These are phyloP conservation scores for Drosophila affinis DNA, from an alignment of 2,888 invertebrate genomes.

Conservation along the genomic window DNA sequence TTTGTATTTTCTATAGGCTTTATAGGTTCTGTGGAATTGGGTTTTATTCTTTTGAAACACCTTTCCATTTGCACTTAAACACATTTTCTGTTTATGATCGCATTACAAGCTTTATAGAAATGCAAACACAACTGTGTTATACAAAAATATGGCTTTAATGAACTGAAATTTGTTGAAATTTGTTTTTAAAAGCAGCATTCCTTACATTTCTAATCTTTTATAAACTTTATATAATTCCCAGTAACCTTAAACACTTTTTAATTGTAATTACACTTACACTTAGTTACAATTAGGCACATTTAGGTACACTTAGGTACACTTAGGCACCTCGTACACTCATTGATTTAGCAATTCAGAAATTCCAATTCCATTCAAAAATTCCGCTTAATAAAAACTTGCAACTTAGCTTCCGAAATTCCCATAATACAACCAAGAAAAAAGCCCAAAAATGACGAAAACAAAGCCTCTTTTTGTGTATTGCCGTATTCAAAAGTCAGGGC, in stretches of 20 bases:
- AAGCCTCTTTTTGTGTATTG: conserved; percentile 29
- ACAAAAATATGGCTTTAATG: neutral
- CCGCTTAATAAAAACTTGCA: neutral
- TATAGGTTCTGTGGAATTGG: neutral
- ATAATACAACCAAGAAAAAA: neutral
- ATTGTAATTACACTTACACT: too few species aligned
- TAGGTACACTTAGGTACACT: too few species aligned
- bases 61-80: neutral
- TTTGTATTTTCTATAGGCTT: neutral
- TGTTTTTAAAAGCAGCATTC: too few species aligned
- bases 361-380: neutral
- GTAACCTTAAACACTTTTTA: neutral
- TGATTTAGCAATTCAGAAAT: neutral
- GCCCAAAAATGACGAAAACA: conserved; percentile 27
- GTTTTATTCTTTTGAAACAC: neutral
- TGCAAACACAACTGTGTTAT: neutral
- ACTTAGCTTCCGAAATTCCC: neutral
- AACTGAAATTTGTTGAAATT: too few species aligned
- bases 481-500: conserved; percentile 59
- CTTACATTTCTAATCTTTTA: too few species aligned
- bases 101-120: neutral
- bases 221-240: too few species aligned
- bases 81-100: neutral
- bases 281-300: too few species aligned
- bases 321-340: neutral